A percentile compares a stretch with the other conserved stretches of the same genome.
Evolutionary conservation across 1,140 invertebrate species (phyloP).

Genomic region (Bathynomus jamesi): DNA sequence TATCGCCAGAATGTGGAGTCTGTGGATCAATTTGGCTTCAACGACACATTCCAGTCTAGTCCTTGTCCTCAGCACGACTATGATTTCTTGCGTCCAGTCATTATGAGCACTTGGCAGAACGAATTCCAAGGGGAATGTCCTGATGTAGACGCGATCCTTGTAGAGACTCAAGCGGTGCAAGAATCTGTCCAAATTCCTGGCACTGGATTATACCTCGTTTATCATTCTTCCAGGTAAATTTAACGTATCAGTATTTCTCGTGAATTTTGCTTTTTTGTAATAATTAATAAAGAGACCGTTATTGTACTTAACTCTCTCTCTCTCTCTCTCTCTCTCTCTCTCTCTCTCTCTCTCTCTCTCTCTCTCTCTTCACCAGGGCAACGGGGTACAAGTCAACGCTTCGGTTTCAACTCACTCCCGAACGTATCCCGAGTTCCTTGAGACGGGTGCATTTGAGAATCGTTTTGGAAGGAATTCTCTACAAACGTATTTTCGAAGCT

Average conservation of each 20-base stretch:
- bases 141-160: slow-evolving; percentile 76
- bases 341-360: too few species aligned
- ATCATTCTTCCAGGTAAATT: slow-evolving; percentile 68
- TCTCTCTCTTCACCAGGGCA: slow-evolving; percentile 37
- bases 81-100: slow-evolving; percentile 88
- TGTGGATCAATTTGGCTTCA: neutral
- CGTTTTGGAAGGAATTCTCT: slow-evolving; percentile 88
- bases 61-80: slow-evolving; percentile 80
- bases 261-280: neutral
- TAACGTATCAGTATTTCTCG: neutral
- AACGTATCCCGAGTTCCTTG: slow-evolving; percentile 67
- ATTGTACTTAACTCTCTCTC: too few species aligned
- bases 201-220: slow-evolving; percentile 84
- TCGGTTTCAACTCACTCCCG: slow-evolving; percentile 83
- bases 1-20: neutral
- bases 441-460: slow-evolving; percentile 81
- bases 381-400: slow-evolving; percentile 86
- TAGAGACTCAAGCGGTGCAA: slow-evolving; percentile 86
- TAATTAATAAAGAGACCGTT: too few species aligned
- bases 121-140: slow-evolving; percentile 82
- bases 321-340: too few species aligned
- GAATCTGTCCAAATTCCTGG: slow-evolving; percentile 88
- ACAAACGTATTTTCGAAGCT: slow-evolving; percentile 87
- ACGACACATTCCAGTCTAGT: slow-evolving; percentile 45
- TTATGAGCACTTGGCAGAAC: slow-evolving; percentile 90